phyloP scores from a whole-genome alignment of 2,797 vertebrate genomes.

The Enteromius anoplus region DNA sequence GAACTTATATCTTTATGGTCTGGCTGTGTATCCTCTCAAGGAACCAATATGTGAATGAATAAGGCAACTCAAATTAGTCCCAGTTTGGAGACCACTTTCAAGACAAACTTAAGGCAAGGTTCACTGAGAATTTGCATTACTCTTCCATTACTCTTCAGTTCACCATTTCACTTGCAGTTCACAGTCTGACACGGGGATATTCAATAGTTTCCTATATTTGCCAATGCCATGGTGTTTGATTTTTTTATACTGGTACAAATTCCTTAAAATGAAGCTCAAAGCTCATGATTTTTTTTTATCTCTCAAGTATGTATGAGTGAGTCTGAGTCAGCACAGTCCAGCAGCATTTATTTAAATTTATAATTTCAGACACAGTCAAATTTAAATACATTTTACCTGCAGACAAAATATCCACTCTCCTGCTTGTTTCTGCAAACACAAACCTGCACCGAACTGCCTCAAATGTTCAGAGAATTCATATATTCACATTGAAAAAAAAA shows the following conservation, averaged over 20 bases:
- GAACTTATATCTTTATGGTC: not conserved
- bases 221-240: not conserved
- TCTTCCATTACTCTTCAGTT: not conserved
- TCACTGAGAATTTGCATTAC: not conserved
- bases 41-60: not conserved
- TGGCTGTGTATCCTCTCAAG: not conserved
- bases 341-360: not conserved
- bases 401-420: conserved; percentile 6
- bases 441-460: not conserved
- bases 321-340: conserved; percentile 7
- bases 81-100: not conserved
- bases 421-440: conserved; percentile 4
- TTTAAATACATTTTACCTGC: conserved; percentile 9
- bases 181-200: not conserved
- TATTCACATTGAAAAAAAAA: not conserved
- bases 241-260: not conserved
- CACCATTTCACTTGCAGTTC: not conserved
- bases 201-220: not conserved
- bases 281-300: not conserved
- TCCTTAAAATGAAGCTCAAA: not conserved
- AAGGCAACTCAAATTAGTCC: not conserved
- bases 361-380: conserved; percentile 16
- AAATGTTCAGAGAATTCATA: not conserved
- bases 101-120: not conserved
- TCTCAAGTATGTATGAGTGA: not conserved